Evolutionary conservation across 2,113 vertebrate species (phyloP).

Genomic region (Origma solitaria): DNA sequence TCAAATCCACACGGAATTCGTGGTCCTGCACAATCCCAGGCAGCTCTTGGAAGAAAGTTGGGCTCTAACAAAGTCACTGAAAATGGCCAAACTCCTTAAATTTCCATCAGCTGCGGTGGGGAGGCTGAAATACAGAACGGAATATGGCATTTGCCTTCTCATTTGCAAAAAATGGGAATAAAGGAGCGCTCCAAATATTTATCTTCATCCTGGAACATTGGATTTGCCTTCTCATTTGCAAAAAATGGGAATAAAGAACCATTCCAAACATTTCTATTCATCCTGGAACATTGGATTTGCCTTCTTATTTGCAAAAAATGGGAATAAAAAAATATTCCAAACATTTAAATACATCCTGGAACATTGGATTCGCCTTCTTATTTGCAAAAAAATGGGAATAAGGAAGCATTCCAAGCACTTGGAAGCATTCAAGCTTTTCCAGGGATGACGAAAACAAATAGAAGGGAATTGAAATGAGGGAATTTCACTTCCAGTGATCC

Average conservation of each 20-base stretch:
- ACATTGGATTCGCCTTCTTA: neutral
- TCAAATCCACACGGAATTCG: neutral
- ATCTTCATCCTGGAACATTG: no score
- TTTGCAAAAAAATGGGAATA: neutral
- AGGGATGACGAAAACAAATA: accelerated
- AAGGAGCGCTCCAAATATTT: neutral
- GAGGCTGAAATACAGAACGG: neutral
- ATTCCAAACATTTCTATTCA: neutral
- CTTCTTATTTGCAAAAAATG: neutral
- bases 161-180: neutral
- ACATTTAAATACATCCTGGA: no score
- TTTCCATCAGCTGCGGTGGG: neutral
- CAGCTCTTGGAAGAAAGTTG: neutral
- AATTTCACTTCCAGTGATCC: neutral
- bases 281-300: no score
- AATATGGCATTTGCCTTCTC: no score
- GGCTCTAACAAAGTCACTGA: neutral
- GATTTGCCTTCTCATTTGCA: neutral
- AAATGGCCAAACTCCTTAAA: neutral
- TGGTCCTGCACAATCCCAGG: neutral
- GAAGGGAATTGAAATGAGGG: neutral
- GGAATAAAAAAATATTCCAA: neutral
- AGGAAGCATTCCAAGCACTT: neutral
- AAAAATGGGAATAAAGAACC: neutral
- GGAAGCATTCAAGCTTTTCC: neutral